Evolutionary conservation across 2,113 vertebrate species (phyloP).

Genomic region (Nerophis ophidion): DNA sequence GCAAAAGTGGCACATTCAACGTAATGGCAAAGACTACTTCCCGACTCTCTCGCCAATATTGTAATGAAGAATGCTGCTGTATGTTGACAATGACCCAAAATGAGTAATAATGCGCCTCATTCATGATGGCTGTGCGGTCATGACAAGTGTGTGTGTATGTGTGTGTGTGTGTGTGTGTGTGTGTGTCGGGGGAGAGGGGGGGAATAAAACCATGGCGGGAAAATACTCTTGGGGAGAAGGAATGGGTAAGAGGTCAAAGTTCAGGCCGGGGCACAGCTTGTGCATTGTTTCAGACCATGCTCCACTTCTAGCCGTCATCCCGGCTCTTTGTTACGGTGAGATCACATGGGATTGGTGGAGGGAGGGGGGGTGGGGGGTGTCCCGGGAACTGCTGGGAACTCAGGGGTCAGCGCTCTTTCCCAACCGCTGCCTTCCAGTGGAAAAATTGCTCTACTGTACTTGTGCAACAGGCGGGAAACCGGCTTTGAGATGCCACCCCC

Average conservation of each 20-base stretch:
- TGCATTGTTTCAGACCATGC: constrained; percentile 57
- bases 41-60: background rate
- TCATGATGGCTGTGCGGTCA: constrained; percentile 30
- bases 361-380: constrained; percentile 19
- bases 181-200: background rate
- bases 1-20: no score
- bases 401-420: constrained; percentile 56
- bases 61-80: background rate
- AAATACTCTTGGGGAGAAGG: constrained; percentile 9
- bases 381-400: constrained; percentile 37
- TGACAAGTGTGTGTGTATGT: background rate
- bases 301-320: constrained; percentile 50
- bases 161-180: no score
- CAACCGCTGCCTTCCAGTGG: constrained; percentile 42
- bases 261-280: constrained; percentile 29
- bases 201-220: background rate
- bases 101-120: constrained; percentile 36
- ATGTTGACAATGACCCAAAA: constrained; percentile 11
- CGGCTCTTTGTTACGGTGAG: constrained; percentile 53
- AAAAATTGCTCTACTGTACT: constrained; percentile 41
- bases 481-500: constrained; percentile 28
- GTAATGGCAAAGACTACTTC: no score
- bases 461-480: constrained; percentile 45
- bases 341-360: constrained; percentile 3
- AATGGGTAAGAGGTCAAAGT: constrained; percentile 19